Base-by-base conservation (phyloP, 2,113 vertebrate genomes). In the Microtus richardsoni region DNA sequence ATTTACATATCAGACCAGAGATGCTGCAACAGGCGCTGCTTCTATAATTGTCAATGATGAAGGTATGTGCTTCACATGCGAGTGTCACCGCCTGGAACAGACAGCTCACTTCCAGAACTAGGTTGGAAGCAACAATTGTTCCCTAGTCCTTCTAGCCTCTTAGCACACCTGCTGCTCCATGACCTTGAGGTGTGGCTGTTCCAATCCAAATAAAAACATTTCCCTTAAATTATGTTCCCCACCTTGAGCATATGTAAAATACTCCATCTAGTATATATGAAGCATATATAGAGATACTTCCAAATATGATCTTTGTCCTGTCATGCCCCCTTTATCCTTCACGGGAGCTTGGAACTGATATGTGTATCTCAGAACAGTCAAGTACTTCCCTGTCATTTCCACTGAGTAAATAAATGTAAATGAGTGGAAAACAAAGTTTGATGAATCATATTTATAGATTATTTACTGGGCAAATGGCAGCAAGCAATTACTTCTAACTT, bases 11-110 rank as follows among this genome's bases (percentile, higher is more conserved):
- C 99, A 99, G 98, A 99, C 99, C 78, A 97, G 98, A 93, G 99
- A 99, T 73, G 99, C 99, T 95, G 99, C 99, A 73, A 99, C 99
- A 90, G 99, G 99, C 98, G 97, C 99, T 74, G 99, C 99, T 97
- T 99, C 99, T 97, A 99, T 99, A 98, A 99, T 99, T 94, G 99
- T 99, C 93, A 99, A 99, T 94, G 98, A 98, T 88, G 99, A 99
- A 99, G 99, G 99, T 99, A 98, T 97, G 70, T 88, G 92, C 96
- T 96, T 97, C 91, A 33, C 95, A 5, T 90, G 87, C 41, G 89
- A 92, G 85, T 91, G 58, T 95, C 79, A 75, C 95, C 95, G 96
- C 89, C 44, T 71, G 44, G 86, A 68, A 41, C 22, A 84, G 95
- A 52, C 19, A 66, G 93, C 93, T 95, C 83, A 39, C 96, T 97